phyloP scores from a whole-genome alignment of 2,888 invertebrate species.

The Penaeus monodon region DNA sequence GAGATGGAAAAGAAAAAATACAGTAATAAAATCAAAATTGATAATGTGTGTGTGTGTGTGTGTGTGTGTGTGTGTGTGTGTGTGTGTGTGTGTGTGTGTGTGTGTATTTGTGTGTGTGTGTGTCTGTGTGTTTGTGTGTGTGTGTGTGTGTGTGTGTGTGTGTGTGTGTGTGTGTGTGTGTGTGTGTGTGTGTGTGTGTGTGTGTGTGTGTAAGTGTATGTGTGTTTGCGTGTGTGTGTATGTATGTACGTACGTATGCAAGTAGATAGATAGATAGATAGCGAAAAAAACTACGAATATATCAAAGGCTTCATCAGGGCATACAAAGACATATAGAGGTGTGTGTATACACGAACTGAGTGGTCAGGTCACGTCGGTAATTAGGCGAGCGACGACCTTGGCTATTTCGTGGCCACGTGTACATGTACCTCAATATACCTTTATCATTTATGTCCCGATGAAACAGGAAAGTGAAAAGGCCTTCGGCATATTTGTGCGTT shows the following conservation, averaged over 20 bases:
- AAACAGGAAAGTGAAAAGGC: neutral
- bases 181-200: constrained; percentile 3
- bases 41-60: no score
- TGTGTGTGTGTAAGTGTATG: constrained; percentile 3
- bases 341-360: no score
- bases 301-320: neutral
- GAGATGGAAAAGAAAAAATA: no score
- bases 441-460: neutral
- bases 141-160: neutral
- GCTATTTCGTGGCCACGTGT: no score
- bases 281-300: neutral
- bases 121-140: no score
- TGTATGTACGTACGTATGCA: neutral
- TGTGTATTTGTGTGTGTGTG: neutral
- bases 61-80: neutral
- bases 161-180: neutral
- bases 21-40: no score
- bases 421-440: neutral
- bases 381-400: no score
- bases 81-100: neutral
- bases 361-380: no score
- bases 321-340: neutral
- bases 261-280: neutral
- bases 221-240: neutral
- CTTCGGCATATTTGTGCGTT: no score